A percentile compares a stretch with the other conserved stretches of the same genome.
Evolutionary conservation across 1,140 invertebrate genomes (phyloP).

Genomic region (Colletes gigas): DNA sequence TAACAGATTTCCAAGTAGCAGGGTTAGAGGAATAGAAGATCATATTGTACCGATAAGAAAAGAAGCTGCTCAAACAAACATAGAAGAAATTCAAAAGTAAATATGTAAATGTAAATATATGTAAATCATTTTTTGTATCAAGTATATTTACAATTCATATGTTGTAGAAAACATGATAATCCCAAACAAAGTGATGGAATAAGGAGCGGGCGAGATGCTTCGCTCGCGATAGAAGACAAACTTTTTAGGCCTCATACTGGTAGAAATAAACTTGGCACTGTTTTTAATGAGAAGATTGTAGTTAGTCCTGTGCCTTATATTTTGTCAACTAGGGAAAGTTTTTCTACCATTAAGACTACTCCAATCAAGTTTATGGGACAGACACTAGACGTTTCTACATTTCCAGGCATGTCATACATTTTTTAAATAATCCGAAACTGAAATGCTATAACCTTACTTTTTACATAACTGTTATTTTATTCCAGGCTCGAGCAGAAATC

Average conservation of each 20-base stretch:
- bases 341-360: slow-evolving; percentile 75
- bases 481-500: slow-evolving; percentile 61
- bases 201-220: slow-evolving; percentile 23
- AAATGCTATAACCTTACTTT: slow-evolving; percentile 3
- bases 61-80: slow-evolving; percentile 14
- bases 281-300: slow-evolving; percentile 78
- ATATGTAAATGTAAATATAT: slow-evolving; percentile 5
- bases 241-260: slow-evolving; percentile 48
- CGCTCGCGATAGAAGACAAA: slow-evolving; percentile 17
- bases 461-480: slow-evolving; percentile 29
- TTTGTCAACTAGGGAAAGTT: slow-evolving; percentile 76
- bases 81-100: slow-evolving; percentile 43
- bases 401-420: slow-evolving; percentile 59
- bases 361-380: slow-evolving; percentile 73
- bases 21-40: slow-evolving; percentile 29
- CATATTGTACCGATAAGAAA: slow-evolving; percentile 22
- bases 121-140: not conserved
- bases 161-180: slow-evolving; percentile 45
- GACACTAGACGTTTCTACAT: slow-evolving; percentile 63
- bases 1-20: slow-evolving; percentile 36
- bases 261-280: slow-evolving; percentile 73
- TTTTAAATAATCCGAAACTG: slow-evolving; percentile 8
- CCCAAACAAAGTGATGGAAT: slow-evolving; percentile 13
- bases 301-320: slow-evolving; percentile 78
- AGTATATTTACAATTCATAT: slow-evolving; percentile 5